These are phyloP conservation scores for Nycticebus coucang DNA, from an alignment of 2,113 vertebrate genomes.

Conservation along the genomic window DNA sequence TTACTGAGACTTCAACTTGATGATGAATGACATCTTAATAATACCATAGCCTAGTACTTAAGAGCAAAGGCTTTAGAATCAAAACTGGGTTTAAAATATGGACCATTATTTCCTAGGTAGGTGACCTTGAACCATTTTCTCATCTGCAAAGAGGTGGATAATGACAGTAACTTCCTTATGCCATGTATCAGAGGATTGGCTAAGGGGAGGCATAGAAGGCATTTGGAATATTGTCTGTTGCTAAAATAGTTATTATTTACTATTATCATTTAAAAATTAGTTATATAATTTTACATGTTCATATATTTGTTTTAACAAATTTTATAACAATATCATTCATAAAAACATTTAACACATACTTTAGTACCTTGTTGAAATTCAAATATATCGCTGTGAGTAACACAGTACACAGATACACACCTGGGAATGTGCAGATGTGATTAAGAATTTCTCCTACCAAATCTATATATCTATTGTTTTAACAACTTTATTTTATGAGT, in stretches of 20 bases:
- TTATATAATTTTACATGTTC: not conserved
- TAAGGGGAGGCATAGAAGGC: not conserved
- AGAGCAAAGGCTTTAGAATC: not conserved
- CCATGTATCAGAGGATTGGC: not conserved
- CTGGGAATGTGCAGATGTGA: not conserved
- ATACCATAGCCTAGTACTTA: not conserved
- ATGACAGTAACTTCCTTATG: not conserved
- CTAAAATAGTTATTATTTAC: not conserved
- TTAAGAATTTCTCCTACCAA: not conserved
- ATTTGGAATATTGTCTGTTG: not conserved
- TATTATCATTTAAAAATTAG: not conserved
- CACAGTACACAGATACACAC: not conserved
- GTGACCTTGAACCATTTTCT: not conserved
- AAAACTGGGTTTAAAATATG: not conserved
- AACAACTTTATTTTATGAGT: not conserved
- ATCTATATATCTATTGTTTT: not conserved
- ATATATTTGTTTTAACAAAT: not conserved
- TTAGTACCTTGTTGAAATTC: not conserved
- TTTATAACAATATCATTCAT: not conserved
- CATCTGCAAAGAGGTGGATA: not conserved
- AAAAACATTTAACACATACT: not conserved
- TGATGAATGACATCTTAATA: conserved; percentile 1
- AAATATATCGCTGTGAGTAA: not conserved
- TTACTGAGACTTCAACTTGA: not conserved
- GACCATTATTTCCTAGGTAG: not conserved